Evolutionary conservation across 2,888 invertebrate genomes (phyloP).

Genomic region (Megastigmus dorsalis): DNA sequence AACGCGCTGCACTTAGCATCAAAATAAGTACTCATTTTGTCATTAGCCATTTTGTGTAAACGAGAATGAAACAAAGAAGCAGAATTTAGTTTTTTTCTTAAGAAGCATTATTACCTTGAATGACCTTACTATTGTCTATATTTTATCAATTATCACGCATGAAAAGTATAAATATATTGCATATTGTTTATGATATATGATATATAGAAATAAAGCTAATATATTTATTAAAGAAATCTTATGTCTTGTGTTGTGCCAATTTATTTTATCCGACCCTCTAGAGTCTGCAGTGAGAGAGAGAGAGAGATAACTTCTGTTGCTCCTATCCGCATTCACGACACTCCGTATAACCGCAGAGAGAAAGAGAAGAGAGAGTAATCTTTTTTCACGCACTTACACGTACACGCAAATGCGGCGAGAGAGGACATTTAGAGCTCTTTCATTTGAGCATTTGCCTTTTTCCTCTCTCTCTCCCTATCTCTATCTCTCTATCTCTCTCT

Average conservation of each 20-base stretch:
- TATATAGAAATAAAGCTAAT: constrained; percentile 69
- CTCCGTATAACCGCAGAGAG: no score
- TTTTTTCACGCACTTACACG: not conserved
- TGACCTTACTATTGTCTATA: constrained; percentile 43
- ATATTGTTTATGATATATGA: constrained; percentile 67
- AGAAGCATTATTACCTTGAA: constrained; percentile 13
- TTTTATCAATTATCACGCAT: constrained; percentile 60
- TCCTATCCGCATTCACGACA: not conserved
- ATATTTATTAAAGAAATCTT: constrained; percentile 68
- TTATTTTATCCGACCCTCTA: constrained; percentile 2
- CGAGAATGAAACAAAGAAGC: not conserved
- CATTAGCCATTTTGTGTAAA: constrained; percentile 4
- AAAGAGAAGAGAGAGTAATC: no score
- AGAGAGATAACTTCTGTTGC: no score
- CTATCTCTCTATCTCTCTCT: not conserved
- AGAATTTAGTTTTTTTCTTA: constrained; percentile 27
- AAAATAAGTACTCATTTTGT: not conserved
- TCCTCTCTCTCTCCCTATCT: not conserved
- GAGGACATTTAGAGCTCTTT: constrained; percentile 39
- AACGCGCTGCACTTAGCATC: not conserved
- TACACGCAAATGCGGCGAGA: not conserved
- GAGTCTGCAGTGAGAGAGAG: no score
- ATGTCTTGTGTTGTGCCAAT: not conserved
- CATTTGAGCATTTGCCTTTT: constrained; percentile 42
- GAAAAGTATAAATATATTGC: constrained; percentile 62